Evolutionary conservation across 2,888 invertebrate species (phyloP), one percentile per base, ranked within the genome.

Genomic region (Nemapogon koenigi): DNA sequence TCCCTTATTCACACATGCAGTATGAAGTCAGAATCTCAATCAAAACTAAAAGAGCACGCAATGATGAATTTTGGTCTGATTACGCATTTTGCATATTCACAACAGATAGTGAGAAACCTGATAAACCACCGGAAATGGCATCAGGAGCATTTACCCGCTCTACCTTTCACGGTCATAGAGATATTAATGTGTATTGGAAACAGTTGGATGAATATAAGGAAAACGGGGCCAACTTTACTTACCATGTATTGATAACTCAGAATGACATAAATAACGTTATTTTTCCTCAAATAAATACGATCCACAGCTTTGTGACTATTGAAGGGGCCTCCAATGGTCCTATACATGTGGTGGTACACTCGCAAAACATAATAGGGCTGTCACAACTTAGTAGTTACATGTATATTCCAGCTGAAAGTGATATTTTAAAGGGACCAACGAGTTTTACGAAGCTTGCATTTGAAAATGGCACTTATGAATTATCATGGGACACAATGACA

Each of bases 111-210:
- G 75, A 76, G 45, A 62, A 43, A 41, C 92, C 92, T 2, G 81
- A 75, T 13, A 69, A 80, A 19, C 83, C 92, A 19, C 93, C 93
- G 1, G 80, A 81, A 36, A 84, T 87, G 3, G 84, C 85, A 44
- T 72, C 84, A 11, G 92, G 93, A 27, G 87, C 89, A 52, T 93
- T 91, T 58, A 84, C 89, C 58, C 81, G 86, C 45, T 66, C 70
- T 66, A 61, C 61, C 37, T 80, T 62, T 50, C 69, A 78, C 14
- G n/a, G n/a, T n/a, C n/a, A n/a, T n/a, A 75, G 87, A 44, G 81
- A 85, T 38, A 72, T 91, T 28, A 84, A 85, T 57, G 69, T 93
- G 15, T 93, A 91, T 59, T 94, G 93, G 92, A 86, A 89, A 55
- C 83, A 87, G 45, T 81, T 93, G 36, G 82, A 84, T 14, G 79